A percentile compares a stretch with the other conserved stretches of the same genome.
These are phyloP conservation scores for Andrena camellia DNA, from an alignment of 2,888 invertebrate species.

Conservation along the genomic window DNA sequence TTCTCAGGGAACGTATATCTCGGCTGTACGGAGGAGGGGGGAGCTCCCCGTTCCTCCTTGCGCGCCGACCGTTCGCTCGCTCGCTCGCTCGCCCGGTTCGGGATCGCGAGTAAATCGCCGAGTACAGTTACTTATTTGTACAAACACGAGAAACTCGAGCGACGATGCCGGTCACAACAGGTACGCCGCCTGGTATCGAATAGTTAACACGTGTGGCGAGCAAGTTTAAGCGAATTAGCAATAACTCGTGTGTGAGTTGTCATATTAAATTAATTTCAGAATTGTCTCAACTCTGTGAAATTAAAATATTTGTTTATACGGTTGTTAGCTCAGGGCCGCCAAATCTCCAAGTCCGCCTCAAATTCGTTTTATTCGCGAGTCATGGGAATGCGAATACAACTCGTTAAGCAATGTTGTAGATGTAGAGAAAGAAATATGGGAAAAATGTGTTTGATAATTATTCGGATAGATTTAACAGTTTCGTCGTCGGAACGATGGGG, in stretches of 20 bases:
- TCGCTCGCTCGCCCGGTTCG: constrained; percentile 14
- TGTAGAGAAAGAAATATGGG: too few species aligned
- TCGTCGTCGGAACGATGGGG: constrained; percentile 1
- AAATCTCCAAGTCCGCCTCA: too few species aligned
- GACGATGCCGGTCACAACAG: constrained; percentile 32
- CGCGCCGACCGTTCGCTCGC: constrained; percentile 6
- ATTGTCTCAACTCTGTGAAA: too few species aligned
- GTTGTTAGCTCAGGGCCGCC: too few species aligned
- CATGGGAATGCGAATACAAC: too few species aligned
- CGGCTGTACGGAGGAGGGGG: constrained; percentile 23
- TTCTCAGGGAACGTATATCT: constrained; percentile 62
- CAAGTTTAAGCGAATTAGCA: neutral
- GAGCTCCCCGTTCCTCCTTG: constrained; percentile 39
- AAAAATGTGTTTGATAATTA: too few species aligned
- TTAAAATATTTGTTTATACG: too few species aligned
- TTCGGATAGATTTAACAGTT: neutral
- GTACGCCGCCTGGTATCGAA: neutral
- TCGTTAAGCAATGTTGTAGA: too few species aligned
- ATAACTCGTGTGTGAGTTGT: too few species aligned
- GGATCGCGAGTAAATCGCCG: constrained; percentile 62
- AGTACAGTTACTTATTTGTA: constrained; percentile 74
- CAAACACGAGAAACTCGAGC: constrained; percentile 55
- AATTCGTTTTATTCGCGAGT: too few species aligned
- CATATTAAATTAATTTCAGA: too few species aligned
- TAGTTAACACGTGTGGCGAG: neutral